A percentile compares a stretch with the other conserved stretches of the same genome.
Conservation (phyloP, 30 jellyfish, hydroid and myxozoan species). For the Aurelia sp. region DNA sequence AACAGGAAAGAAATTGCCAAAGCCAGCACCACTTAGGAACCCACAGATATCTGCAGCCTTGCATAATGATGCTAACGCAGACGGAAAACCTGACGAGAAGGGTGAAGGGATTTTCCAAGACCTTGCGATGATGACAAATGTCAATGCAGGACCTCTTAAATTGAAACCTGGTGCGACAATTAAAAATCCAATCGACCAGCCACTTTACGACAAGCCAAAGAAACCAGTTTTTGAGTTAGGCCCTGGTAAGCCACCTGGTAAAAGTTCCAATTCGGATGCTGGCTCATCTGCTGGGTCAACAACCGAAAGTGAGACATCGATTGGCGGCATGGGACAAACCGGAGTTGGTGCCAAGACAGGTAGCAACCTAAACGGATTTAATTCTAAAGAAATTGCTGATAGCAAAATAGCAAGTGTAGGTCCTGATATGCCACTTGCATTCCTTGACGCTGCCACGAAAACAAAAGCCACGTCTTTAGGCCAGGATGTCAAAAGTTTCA, state of each 20-base stretch:
- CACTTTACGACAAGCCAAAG: constrained; percentile 58
- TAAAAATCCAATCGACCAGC: constrained; percentile 69
- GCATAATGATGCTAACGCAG: constrained; percentile 88
- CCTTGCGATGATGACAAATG: constrained; percentile 71
- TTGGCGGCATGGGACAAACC: too few relatives aligned
- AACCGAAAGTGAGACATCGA: constrained; percentile 69
- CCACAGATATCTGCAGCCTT: constrained; percentile 69
- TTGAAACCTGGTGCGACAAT: constrained; percentile 64
- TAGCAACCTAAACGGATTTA: constrained; percentile 34
- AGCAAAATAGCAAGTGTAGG: constrained; percentile 17
- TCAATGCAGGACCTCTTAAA: constrained; percentile 58
- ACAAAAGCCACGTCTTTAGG: constrained; percentile 59
- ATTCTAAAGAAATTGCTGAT: constrained; percentile 50
- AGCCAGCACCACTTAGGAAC: constrained; percentile 82
- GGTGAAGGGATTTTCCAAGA: constrained; percentile 58
- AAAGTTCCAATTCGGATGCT: constrained; percentile 72
- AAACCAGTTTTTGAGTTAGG: constrained; percentile 75
- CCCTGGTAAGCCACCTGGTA: constrained; percentile 26
- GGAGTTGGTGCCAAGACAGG: constrained; percentile 70
- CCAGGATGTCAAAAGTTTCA: constrained; percentile 62
- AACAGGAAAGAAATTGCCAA: constrained; percentile 51
- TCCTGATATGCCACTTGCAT: constrained; percentile 46
- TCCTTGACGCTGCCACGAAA: constrained; percentile 47
- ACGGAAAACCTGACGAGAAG: constrained; percentile 54
- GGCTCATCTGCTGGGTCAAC: constrained; percentile 83